Conservation (phyloP, 2,888 invertebrate species). For the Clivina fossor region DNA sequence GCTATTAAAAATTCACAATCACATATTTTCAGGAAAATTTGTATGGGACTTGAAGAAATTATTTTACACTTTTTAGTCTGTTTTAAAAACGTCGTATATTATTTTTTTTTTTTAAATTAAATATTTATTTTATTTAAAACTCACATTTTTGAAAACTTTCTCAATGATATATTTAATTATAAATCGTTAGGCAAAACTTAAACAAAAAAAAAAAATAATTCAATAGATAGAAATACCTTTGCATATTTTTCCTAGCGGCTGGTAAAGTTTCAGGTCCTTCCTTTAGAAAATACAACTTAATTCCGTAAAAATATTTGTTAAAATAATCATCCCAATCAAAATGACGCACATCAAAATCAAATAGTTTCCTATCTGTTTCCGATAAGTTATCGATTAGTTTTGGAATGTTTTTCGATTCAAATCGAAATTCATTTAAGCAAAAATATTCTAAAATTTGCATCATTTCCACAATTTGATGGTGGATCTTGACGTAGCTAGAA, state of each 20-base stretch:
- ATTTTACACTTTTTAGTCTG: no score
- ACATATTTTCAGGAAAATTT: no score
- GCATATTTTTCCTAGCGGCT: neutral
- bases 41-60: no score
- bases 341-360: slow-evolving; percentile 19
- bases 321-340: slow-evolving; percentile 21
- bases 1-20: no score
- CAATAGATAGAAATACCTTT: slow-evolving; percentile 13
- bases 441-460: slow-evolving; percentile 14
- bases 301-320: slow-evolving; percentile 10
- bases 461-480: slow-evolving; percentile 1
- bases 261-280: slow-evolving; percentile 16
- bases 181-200: no score
- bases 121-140: no score
- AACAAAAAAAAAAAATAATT: neutral
- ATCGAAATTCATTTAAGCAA: slow-evolving; percentile 6
- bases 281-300: slow-evolving; percentile 2
- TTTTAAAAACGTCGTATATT: no score
- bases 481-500: no score
- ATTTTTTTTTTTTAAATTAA: no score
- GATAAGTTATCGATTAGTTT: slow-evolving; percentile 10
- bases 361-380: slow-evolving; percentile 4
- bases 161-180: no score
- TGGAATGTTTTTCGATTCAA: slow-evolving; percentile 10
- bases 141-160: no score